Base-by-base conservation (phyloP, 2,113 vertebrate species). In the Lagopus muta region DNA sequence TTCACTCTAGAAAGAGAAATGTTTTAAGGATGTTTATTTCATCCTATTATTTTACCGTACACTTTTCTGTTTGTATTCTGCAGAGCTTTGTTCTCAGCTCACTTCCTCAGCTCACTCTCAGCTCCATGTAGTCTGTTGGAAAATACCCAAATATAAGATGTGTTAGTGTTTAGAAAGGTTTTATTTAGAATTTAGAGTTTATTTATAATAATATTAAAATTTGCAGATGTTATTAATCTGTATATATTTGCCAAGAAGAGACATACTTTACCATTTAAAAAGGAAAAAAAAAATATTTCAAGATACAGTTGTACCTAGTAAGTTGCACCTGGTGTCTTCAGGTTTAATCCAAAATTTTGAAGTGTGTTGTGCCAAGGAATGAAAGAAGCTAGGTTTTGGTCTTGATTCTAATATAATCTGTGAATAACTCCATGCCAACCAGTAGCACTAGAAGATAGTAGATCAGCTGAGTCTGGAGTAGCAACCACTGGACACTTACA, bases 191-290 rank as follows among this genome's bases (percentile, higher is more conserved):
- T 86, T 93, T 90, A 64, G 83, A 82, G 62, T 43, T 96, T 96
- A 83, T 94, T 92, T 94, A 89, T 95, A 95, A 86, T 93, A 92
- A 57, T 95, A 71, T 82, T 82, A 76, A 94, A 94, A 96, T 92
- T 95, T 66, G 94, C 94, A 95, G 80, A n/a, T 28, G 50, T 47
- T 96, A 97, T 96, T 91, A 95, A 96, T 97, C 95, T 88, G n/a
- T 86, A 32, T 93, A 64, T 93, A 66, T 95, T 96, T 95, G 43
- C 72, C 65, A 90, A 96, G 95, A 85, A 90, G 85, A 96, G 42
- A 81, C 16, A 82, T 82, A 95, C 25, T 58, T 86, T 32, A 89
- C 36, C 58, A 66, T 77, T 96, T 93, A 82, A 89, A 95, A 91
- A 90, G 87, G 47, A 52, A 22, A 54, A 48, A 48, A 24, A 47